Evolutionary conservation across 2,113 vertebrate species (phyloP), one percentile per base, ranked within the genome.

Genomic region (Nettapus auritus): DNA sequence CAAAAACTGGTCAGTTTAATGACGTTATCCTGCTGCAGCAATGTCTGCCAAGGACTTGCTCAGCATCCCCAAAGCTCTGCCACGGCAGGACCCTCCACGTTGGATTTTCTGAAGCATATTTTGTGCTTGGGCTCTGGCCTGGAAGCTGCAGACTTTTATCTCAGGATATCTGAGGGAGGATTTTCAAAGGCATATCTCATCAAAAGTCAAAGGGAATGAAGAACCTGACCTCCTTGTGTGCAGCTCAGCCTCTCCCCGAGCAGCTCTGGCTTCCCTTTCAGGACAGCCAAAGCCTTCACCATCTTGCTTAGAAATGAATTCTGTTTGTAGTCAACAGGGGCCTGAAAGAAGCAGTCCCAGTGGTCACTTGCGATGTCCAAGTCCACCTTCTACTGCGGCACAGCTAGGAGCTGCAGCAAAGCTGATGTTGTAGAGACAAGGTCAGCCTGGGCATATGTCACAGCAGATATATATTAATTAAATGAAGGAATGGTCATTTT

Each of bases 151-250:
- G 50, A 40, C 8, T 89, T 96, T 84, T 92, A 89, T 82, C 94
- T 95, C 6, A 2, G n/a, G 74, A 67, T 66, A 63, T 85, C 59
- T 73, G 36, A 92, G 31, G 42, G 50, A 69, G n/a, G 36, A 85
- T 87, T 96, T 96, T 96, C 92, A 96, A 97, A 96, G 81, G 59
- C 59, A 31, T 85, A 33, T 52, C 74, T 89, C 55, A 96, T 90
- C 81, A 92, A 90, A 96, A 93, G 90, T 79, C 62, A 85, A 87
- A 94, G n/a, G 40, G 67, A 95, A 92, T 73, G 93, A 94, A 95
- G 94, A 90, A 89, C 36, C 31, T 95, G 86, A 95, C 81, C 81
- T 95, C 68, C 67, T 84, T 69, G 50, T 9, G 8, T 63, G 88
- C 81, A 79, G 81, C 70, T 87, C 74, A 79, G 81, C 70, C 81